Evolutionary conservation across 2,888 invertebrate species (phyloP).

Genomic region (Rhingia campestris): DNA sequence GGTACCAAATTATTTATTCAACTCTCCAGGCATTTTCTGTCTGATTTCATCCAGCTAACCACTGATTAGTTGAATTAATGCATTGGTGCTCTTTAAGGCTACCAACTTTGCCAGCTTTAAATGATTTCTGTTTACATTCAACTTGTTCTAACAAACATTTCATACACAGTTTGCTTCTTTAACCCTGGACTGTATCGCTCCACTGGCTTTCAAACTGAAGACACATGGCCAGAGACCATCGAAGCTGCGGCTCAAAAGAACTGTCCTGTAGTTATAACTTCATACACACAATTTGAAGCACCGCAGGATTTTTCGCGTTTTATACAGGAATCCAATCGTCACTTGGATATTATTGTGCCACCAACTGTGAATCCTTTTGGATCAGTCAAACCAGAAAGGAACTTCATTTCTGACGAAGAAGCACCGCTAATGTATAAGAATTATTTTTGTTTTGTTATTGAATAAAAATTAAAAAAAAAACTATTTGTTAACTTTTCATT

Average conservation of each 20-base stretch:
- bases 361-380: conserved; percentile 87
- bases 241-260: conserved; percentile 84
- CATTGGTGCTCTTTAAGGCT: no score
- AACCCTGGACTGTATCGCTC: conserved; percentile 88
- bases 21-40: no score
- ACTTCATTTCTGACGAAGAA: conserved; percentile 89
- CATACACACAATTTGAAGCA: conserved; percentile 87
- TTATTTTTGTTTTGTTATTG: conserved; percentile 85
- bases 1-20: no score
- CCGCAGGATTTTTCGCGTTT: conserved; percentile 86
- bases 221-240: conserved; percentile 88
- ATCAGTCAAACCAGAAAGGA: conserved; percentile 88
- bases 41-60: no score
- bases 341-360: conserved; percentile 84
- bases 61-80: no score
- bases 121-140: background rate
- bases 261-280: conserved; percentile 86
- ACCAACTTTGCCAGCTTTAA: no score
- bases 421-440: conserved; percentile 89
- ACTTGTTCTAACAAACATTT: conserved; percentile 19
- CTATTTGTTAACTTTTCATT: no score
- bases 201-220: conserved; percentile 86
- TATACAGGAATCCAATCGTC: conserved; percentile 83
- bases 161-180: conserved; percentile 86
- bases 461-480: conserved; percentile 75